phyloP scores from a whole-genome alignment of 1,140 invertebrate species.

The Drosophila nikananu region DNA sequence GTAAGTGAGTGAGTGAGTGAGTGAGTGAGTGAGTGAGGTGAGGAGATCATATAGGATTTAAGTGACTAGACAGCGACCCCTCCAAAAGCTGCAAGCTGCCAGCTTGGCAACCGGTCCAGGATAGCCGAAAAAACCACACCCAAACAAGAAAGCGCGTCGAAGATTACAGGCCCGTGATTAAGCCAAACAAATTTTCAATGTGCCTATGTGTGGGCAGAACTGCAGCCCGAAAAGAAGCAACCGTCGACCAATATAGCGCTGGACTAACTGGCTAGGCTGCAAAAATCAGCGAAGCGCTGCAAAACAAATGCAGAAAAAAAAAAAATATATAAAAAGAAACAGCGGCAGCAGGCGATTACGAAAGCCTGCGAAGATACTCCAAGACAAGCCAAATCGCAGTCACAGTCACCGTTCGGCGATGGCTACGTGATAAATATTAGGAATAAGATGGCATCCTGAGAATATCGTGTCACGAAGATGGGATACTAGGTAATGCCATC shows the following conservation, averaged over 20 bases:
- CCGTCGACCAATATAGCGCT: slow-evolving; percentile 76
- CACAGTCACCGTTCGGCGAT: slow-evolving; percentile 36
- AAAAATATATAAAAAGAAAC: slow-evolving; percentile 13
- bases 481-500: neutral
- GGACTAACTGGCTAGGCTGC: slow-evolving; percentile 70
- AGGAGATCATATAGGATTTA: slow-evolving; percentile 51
- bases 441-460: slow-evolving; percentile 5
- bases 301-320: slow-evolving; percentile 51
- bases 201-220: slow-evolving; percentile 74
- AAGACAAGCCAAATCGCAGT: slow-evolving; percentile 55
- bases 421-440: slow-evolving; percentile 27
- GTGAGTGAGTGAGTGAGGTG: slow-evolving; percentile 28
- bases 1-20: too few species aligned
- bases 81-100: slow-evolving; percentile 1
- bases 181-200: slow-evolving; percentile 47
- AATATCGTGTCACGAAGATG: slow-evolving; percentile 9
- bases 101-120: slow-evolving; percentile 62
- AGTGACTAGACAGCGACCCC: neutral
- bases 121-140: slow-evolving; percentile 54
- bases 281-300: slow-evolving; percentile 77
- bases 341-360: slow-evolving; percentile 59
- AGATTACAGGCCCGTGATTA: slow-evolving; percentile 72
- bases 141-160: slow-evolving; percentile 77
- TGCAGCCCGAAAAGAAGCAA: slow-evolving; percentile 69
- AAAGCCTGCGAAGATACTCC: slow-evolving; percentile 75